Evolutionary conservation across 92 coral and sea anemone genomes (phyloP), one percentile per base, ranked within the genome.

Genomic region (Umimayanthus kanabou): DNA sequence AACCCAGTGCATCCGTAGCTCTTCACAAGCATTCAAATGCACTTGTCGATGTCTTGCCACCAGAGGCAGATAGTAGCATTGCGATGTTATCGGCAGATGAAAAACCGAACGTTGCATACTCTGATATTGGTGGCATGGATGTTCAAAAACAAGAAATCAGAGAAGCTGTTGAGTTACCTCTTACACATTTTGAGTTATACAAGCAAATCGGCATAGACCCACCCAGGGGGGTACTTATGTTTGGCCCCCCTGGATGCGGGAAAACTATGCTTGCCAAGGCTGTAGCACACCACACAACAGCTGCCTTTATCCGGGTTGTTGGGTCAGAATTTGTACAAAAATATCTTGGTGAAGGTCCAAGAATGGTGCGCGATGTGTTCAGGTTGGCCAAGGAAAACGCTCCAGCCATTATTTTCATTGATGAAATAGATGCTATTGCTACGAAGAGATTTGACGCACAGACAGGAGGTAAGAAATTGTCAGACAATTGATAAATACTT

Each of bases 191-290:
- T 80, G 99, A 97, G 98, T 94, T 97, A 70, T 97, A 97, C 92
- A 97, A 97, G 87, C 99, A 97, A 90, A 97, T 97, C 53, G 99
- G 99, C 69, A 97, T 97, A 42, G 99, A 97, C 88, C 99, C 99
- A 29, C 99, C 99, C 28, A 88, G 99, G 85, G 99, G 99, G 16
- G 99, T 97, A 1, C 90, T 97, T 2, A 94, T 97, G 91, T 97
- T 82, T 75, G 99, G 99, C 25, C 99, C 99, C 79, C 99, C 99
- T 73, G 99, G 99, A 9, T 97, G 99, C 39, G 99, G 99, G 53
- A 97, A 97, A 82, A 97, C 99, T 85, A 97, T 97, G 99, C 94
- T 97, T 87, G 99, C 99, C 4, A 97, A 97, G 81, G 99, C 99
- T 28, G 99, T 97, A 15, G 99, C 99, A 15, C 98, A 97, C 85